A percentile compares a stretch with the other conserved stretches of the same genome.
Evolutionary conservation across 2,888 invertebrate species (phyloP).

Genomic region (Pseudococcus viburni): DNA sequence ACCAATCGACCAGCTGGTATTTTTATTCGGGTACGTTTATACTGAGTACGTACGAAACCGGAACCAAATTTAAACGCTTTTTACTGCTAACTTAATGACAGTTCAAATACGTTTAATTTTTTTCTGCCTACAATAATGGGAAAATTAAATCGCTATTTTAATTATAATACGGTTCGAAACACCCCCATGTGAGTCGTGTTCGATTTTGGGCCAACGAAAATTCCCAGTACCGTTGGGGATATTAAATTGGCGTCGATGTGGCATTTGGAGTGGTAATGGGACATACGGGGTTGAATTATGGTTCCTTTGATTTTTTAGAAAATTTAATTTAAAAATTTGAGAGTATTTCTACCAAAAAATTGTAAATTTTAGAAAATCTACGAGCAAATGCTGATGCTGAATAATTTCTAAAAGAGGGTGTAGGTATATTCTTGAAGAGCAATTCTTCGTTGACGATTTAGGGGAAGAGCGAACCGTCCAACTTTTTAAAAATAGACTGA

Average conservation of each 20-base stretch:
- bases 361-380: too few relatives aligned
- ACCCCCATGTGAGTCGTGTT: not conserved
- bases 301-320: not conserved
- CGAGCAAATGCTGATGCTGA: too few relatives aligned
- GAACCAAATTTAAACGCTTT: conserved; percentile 62
- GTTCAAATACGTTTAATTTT: conserved; percentile 52
- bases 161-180: conserved; percentile 8
- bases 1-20: conserved; percentile 44
- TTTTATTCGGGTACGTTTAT: not conserved
- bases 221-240: not conserved
- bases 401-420: too few relatives aligned
- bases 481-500: too few relatives aligned
- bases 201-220: not conserved
- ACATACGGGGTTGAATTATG: not conserved
- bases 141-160: conserved; percentile 22
- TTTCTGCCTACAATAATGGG: not conserved
- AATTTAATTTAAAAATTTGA: too few relatives aligned
- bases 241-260: not conserved
- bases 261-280: not conserved
- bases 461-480: too few relatives aligned
- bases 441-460: too few relatives aligned
- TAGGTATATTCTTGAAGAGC: too few relatives aligned
- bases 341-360: too few relatives aligned
- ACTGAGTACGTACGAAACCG: conserved; percentile 37
- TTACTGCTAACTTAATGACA: conserved; percentile 20